Evolutionary conservation across 2,797 vertebrate species (phyloP), one percentile per base, ranked within the genome.

Genomic region (Onychomys leucogaster): DNA sequence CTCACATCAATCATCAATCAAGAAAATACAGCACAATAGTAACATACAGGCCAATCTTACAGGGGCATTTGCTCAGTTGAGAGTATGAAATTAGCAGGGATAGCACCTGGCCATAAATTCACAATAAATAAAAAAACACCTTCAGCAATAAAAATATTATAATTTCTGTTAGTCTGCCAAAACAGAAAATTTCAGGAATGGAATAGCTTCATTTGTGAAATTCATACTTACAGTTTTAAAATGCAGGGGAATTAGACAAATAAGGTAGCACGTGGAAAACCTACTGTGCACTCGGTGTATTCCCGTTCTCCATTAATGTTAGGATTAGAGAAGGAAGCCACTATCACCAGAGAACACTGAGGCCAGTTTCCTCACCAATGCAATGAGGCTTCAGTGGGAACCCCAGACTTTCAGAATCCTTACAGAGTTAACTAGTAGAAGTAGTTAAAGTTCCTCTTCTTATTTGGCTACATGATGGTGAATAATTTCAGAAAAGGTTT

Each of bases 21-120:
- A 37, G 37, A 83, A 83, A 59, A 41, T 8, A 27, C 2, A 12
- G 14, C 25, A 29, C 59, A 63, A 63, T 29, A 4, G 17, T 63
- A 83, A 21, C 16, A 43, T 12, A 83, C 5, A 46, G 27, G 37
- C 37, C 81, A 84, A 46, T 41, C 8, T 19, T 32, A 46, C 43
- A 32, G 27, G 9, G 59, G 27, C 16, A 32, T 41, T 63, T 63
- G 29, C 81, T 63, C 59, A 63, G 13, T 29, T 32, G 59, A 63
- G 27, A 84, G 59, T 32, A 46, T 84, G 19, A 63, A 84, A 63
- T 83, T 63, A 43, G 4, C 27, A 17, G 17, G 59, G 27, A 63
- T 27, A 83, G 59, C 59, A 83, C 29, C 61, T 77, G 12, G 46
- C 59, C 86, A 5, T 78, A 94, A 96, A 95, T 43, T 89, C 52